A percentile compares a stretch with the other conserved stretches of the same genome.
phyloP scores from a whole-genome alignment of 1,140 invertebrate genomes.

The Drosophila littoralis region DNA sequence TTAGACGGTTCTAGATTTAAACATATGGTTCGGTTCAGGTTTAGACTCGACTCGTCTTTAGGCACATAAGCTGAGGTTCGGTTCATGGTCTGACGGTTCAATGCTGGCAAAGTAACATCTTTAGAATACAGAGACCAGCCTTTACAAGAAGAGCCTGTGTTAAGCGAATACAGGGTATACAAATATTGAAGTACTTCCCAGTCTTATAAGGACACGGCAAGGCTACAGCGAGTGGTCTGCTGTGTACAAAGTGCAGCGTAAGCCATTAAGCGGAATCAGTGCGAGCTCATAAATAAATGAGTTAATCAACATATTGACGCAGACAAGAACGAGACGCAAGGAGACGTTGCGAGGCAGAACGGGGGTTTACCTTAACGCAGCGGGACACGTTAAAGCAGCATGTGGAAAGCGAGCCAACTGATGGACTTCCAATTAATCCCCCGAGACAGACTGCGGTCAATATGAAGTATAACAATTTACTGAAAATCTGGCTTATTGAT shows the following conservation, averaged over 20 bases:
- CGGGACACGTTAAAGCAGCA: constrained; percentile 34
- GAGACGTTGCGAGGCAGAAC: neutral
- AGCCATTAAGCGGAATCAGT: constrained; percentile 77
- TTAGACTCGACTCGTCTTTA: too few species aligned
- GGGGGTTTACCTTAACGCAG: constrained; percentile 31
- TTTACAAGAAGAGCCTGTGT: too few species aligned
- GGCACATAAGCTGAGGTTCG: too few species aligned
- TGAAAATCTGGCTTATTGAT: constrained; percentile 3
- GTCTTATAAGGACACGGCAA: constrained; percentile 17
- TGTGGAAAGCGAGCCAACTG: neutral
- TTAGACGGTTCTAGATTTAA: too few species aligned
- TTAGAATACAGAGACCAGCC: too few species aligned
- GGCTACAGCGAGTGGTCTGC: neutral
- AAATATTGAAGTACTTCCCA: constrained; percentile 55
- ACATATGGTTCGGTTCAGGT: too few species aligned
- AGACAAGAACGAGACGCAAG: constrained; percentile 34
- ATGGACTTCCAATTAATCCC: constrained; percentile 42
- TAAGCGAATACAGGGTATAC: constrained; percentile 29
- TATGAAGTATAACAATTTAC: constrained; percentile 11
- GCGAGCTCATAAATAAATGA: constrained; percentile 78
- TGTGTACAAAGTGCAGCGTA: constrained; percentile 33
- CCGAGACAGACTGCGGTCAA: constrained; percentile 5
- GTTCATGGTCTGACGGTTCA: too few species aligned
- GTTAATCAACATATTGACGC: constrained; percentile 80
- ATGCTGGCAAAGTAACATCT: neutral